Evolutionary conservation across 2,113 vertebrate species (phyloP).

Genomic region (Catharus minimus): DNA sequence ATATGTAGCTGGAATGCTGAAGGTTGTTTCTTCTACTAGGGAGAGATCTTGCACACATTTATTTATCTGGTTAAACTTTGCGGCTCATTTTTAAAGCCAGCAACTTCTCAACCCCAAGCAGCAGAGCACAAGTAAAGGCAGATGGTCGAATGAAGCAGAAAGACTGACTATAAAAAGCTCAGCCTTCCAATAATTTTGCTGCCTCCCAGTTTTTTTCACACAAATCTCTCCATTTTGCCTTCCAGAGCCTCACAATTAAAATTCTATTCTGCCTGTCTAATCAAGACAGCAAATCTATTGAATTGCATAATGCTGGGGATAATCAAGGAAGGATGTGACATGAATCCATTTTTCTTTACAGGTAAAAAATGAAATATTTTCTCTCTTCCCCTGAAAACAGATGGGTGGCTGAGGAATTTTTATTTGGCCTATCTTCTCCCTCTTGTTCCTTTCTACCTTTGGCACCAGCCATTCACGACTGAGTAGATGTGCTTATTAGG

Average conservation of each 20-base stretch:
- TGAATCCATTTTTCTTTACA: slow-evolving; percentile 63
- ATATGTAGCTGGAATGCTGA: slow-evolving; percentile 39
- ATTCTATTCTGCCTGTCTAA: slow-evolving; percentile 68
- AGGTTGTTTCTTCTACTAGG: neutral
- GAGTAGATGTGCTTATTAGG: neutral
- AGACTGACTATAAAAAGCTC: slow-evolving; percentile 60
- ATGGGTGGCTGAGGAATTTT: neutral
- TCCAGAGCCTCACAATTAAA: slow-evolving; percentile 64
- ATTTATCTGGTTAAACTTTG: slow-evolving; percentile 64
- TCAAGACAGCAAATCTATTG: slow-evolving; percentile 69
- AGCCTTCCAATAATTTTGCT: slow-evolving; percentile 38
- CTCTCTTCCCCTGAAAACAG: slow-evolving; percentile 16
- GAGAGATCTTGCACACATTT: slow-evolving; percentile 42
- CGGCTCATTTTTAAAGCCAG: slow-evolving; percentile 44
- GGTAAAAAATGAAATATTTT: slow-evolving; percentile 59
- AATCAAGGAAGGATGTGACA: slow-evolving; percentile 68
- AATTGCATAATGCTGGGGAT: slow-evolving; percentile 64
- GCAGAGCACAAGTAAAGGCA: slow-evolving; percentile 60
- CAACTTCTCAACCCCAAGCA: slow-evolving; percentile 58
- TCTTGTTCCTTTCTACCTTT: neutral
- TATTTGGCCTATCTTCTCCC: neutral
- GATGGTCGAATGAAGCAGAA: slow-evolving; percentile 46
- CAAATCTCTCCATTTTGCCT: slow-evolving; percentile 55
- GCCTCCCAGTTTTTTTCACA: slow-evolving; percentile 36
- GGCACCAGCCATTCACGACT: neutral